A percentile compares a stretch with the other conserved stretches of the same genome.
These are phyloP conservation scores for Bombylius major DNA, from an alignment of 2,888 invertebrate genomes.

Conservation along the genomic window DNA sequence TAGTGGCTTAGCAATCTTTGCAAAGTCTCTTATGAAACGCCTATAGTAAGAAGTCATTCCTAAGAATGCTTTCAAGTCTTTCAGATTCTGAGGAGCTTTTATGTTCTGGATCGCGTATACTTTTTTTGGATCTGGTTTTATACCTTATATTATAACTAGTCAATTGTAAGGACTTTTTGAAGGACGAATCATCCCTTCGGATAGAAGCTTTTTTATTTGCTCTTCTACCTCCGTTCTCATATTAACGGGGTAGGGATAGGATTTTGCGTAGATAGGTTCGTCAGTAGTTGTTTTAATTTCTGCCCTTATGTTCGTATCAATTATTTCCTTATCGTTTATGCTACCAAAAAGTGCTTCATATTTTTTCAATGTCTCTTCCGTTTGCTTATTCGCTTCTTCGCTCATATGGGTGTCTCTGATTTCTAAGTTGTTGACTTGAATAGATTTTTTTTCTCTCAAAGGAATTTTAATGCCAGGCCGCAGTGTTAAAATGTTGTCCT, in stretches of 20 bases:
- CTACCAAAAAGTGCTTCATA: conserved; percentile 3
- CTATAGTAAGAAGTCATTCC: background rate
- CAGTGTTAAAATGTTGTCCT: conserved; percentile 1
- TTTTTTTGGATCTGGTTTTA: background rate
- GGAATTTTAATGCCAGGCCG: conserved; percentile 7
- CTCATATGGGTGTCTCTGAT: background rate
- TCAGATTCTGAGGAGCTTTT: background rate
- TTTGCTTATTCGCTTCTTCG: background rate
- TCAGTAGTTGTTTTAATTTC: conserved; percentile 19
- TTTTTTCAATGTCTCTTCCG: background rate
- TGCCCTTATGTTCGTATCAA: conserved; percentile 18
- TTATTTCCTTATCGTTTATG: conserved; percentile 4
- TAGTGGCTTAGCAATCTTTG: conserved; percentile 5
- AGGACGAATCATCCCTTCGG: conserved; percentile 21
- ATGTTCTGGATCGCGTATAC: background rate
- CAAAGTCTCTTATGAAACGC: conserved; percentile 13
- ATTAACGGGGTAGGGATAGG: conserved; percentile 23
- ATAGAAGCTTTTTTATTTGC: conserved; percentile 23
- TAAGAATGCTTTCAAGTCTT: background rate
- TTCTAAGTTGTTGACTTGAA: conserved; percentile 3
- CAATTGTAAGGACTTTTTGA: conserved; percentile 20
- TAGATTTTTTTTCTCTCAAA: conserved; percentile 4
- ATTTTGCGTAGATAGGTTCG: conserved; percentile 19
- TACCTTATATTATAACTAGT: too few relatives aligned
- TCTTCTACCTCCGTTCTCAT: conserved; percentile 18